Base-by-base conservation (phyloP, 2,113 vertebrate species). In the Mus pahari region DNA sequence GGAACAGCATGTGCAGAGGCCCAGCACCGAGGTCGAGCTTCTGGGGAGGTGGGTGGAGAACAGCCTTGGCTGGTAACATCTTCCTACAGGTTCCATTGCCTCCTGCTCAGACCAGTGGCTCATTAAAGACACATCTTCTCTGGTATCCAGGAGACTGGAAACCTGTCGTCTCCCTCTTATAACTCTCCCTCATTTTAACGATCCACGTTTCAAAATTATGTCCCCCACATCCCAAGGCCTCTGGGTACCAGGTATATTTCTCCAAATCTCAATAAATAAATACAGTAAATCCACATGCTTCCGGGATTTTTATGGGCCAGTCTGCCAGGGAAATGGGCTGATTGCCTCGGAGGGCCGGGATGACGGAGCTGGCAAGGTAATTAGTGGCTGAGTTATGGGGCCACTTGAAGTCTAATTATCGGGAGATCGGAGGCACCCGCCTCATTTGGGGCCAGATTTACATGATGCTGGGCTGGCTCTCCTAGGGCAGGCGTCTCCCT, bases 381-480 rank as follows among this genome's bases (percentile, higher is more conserved):
- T 97, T 96, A 97, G 95, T 81, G 2, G 24, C 55, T 97, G 95
- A 98, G 90, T 97, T 95, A 98, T 84, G 90, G 92, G 94, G 66
- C 88, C 97, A 71, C 97, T 96, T 97, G 95, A 95, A 94, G 90
- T 90, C 97, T 97, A 96, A 94, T 97, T 96, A 97, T 66, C 22
- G 73, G 87, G 87, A 82, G 75, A 74, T 86, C 81, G 0, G 60
- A 73, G 95, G 88, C 2, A 0, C 48, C 42, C 0, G 24, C 75
- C 95, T 94, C 75, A 20, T 90, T 78, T 77, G 71, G 88, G 84
- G 9, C 55, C 68, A 64, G 92, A 97, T 87, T 96, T 83, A 93
- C 90, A 75, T 0, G 81, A 45, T 0, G 1, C 87, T 48, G 74
- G 31, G 39, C 1, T 10, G 73, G 36, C 16, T 93, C 16, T 93